A percentile compares a stretch with the other conserved stretches of the same genome.
Conservation (phyloP, 2,888 invertebrate species). For the Sarcophaga rosellei region DNA sequence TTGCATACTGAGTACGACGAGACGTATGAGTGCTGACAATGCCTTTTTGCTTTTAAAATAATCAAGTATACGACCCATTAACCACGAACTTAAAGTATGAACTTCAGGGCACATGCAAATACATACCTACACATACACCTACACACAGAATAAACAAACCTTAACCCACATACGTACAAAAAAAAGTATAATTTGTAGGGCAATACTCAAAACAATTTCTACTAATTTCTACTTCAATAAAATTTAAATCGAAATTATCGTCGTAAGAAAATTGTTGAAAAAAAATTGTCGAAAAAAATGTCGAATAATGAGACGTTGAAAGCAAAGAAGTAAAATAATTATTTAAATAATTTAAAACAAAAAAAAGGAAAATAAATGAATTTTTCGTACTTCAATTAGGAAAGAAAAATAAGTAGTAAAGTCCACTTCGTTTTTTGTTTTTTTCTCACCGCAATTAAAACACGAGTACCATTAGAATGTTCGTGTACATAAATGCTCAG, state of each 20-base stretch:
- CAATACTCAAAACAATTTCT: background rate
- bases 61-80: slow-evolving; percentile 54
- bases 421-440: background rate
- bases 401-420: background rate
- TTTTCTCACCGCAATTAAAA: slow-evolving; percentile 38
- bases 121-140: too few species aligned
- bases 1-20: background rate
- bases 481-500: slow-evolving; percentile 15
- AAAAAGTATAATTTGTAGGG: background rate
- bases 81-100: slow-evolving; percentile 12
- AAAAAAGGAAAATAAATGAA: background rate
- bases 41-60: slow-evolving; percentile 1
- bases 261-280: background rate
- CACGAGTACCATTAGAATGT: slow-evolving; percentile 5
- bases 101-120: background rate
- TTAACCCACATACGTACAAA: background rate
- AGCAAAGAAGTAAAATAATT: background rate
- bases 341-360: background rate
- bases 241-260: background rate
- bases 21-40: slow-evolving; percentile 35
- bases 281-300: background rate
- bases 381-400: background rate
- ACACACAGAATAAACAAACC: background rate
- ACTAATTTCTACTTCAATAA: slow-evolving; percentile 17
- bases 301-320: background rate